Evolutionary conservation across 2,797 vertebrate species (phyloP).

Genomic region (Gobio occitaniae): DNA sequence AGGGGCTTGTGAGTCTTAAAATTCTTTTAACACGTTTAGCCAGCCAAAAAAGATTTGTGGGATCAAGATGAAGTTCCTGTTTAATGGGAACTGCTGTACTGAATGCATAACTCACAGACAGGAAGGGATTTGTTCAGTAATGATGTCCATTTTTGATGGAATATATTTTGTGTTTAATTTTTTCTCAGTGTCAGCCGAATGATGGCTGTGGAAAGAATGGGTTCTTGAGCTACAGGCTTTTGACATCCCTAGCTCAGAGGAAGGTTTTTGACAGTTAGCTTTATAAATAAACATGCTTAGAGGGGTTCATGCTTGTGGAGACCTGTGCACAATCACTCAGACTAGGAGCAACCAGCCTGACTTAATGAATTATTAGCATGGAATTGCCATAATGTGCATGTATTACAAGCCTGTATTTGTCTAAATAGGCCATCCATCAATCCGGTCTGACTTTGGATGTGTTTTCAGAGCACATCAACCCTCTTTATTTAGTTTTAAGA

Average conservation of each 20-base stretch:
- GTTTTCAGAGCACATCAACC: not conserved
- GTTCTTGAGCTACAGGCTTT: conserved; percentile 31
- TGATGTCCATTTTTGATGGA: not conserved
- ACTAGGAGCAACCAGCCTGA: conserved; percentile 26
- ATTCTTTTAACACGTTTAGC: conserved; percentile 39
- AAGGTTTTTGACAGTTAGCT: conserved; percentile 50
- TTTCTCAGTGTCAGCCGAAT: not conserved
- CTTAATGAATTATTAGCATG: conserved; percentile 49
- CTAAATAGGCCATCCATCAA: not conserved
- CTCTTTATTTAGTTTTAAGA: not conserved
- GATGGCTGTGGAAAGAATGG: conserved; percentile 19
- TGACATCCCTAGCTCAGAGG: conserved; percentile 29
- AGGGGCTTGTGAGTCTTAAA: conserved; percentile 26
- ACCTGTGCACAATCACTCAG: conserved; percentile 26
- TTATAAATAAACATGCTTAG: conserved; percentile 53
- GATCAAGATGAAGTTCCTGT: conserved; percentile 22
- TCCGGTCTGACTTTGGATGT: not conserved
- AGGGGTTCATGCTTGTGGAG: conserved; percentile 29
- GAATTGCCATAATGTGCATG: not conserved
- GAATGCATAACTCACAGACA: not conserved
- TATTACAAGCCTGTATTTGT: conserved; percentile 8
- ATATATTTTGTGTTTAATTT: not conserved
- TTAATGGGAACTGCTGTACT: conserved; percentile 33
- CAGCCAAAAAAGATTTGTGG: conserved; percentile 21
- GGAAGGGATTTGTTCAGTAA: not conserved